These are phyloP conservation scores for Hetaerina americana DNA, from an alignment of 1,140 invertebrate genomes.

Conservation along the genomic window DNA sequence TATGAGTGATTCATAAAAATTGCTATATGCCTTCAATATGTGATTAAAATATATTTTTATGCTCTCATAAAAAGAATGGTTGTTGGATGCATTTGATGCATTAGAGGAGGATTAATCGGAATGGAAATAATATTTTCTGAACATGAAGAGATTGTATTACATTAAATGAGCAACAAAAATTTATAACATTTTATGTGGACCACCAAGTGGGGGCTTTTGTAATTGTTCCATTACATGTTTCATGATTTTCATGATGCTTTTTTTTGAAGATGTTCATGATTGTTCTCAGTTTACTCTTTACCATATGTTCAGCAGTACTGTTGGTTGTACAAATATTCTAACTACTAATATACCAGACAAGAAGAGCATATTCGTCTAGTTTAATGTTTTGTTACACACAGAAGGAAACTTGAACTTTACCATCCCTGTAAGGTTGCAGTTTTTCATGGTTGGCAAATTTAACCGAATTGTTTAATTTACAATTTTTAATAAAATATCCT, in stretches of 20 bases:
- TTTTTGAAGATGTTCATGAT: neutral
- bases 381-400: neutral
- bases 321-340: neutral
- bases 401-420: neutral
- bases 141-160: neutral
- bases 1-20: neutral
- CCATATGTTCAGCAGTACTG: neutral
- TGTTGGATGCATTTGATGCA: neutral
- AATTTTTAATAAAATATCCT: neutral
- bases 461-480: neutral
- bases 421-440: neutral
- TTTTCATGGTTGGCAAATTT: neutral
- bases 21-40: neutral
- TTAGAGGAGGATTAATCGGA: neutral
- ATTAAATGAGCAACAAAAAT: neutral
- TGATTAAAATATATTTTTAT: conserved; percentile 1
- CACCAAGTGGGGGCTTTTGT: neutral
- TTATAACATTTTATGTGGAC: neutral
- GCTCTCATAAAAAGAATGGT: neutral
- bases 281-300: neutral
- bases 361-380: neutral
- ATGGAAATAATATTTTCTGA: neutral
- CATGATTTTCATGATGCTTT: neutral
- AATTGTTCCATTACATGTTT: too few relatives aligned
- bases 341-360: neutral